These are phyloP conservation scores for Diadegma fenestrale DNA, from an alignment of 2,888 invertebrate genomes.

Conservation along the genomic window DNA sequence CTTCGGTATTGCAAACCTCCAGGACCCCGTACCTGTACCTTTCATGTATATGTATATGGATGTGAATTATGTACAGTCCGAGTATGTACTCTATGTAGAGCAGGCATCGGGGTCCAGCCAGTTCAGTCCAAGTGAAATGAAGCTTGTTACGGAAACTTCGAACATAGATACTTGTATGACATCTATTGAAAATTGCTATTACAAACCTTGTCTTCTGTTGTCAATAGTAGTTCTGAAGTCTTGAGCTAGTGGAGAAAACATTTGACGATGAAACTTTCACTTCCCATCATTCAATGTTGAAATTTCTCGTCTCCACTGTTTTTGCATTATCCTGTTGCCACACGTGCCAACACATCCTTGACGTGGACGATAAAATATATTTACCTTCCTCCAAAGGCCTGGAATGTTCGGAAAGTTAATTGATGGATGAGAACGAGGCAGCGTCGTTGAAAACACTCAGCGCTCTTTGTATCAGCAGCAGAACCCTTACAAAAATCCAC, in stretches of 20 bases:
- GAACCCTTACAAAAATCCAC: slow-evolving; percentile 47
- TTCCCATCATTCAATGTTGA: not conserved
- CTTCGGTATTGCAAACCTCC: slow-evolving; percentile 56
- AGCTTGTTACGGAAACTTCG: slow-evolving; percentile 46
- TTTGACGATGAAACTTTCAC: not conserved
- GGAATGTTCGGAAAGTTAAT: slow-evolving; percentile 61
- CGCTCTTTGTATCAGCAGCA: slow-evolving; percentile 54
- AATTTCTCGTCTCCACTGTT: slow-evolving; percentile 11
- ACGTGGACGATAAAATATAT: slow-evolving; percentile 7
- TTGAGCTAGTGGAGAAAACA: not conserved
- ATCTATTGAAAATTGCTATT: slow-evolving; percentile 33
- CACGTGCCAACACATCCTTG: not conserved
- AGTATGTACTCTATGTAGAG: slow-evolving; percentile 40
- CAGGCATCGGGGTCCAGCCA: slow-evolving; percentile 17
- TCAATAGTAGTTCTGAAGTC: slow-evolving; percentile 3
- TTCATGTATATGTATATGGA: not conserved
- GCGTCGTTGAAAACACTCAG: slow-evolving; percentile 54
- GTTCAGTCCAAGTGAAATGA: slow-evolving; percentile 41
- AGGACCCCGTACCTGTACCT: slow-evolving; percentile 31
- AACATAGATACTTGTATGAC: slow-evolving; percentile 54
- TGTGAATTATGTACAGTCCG: slow-evolving; percentile 39
- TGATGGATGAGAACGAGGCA: slow-evolving; percentile 59
- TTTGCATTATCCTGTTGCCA: slow-evolving; percentile 9
- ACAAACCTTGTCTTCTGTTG: slow-evolving; percentile 17
- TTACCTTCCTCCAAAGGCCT: slow-evolving; percentile 46